Percentiles rank a stretch among this genome's conserved stretches.
These are phyloP conservation scores for Atlantisia rogersi DNA, from an alignment of 2,113 vertebrate genomes.

Conservation along the genomic window DNA sequence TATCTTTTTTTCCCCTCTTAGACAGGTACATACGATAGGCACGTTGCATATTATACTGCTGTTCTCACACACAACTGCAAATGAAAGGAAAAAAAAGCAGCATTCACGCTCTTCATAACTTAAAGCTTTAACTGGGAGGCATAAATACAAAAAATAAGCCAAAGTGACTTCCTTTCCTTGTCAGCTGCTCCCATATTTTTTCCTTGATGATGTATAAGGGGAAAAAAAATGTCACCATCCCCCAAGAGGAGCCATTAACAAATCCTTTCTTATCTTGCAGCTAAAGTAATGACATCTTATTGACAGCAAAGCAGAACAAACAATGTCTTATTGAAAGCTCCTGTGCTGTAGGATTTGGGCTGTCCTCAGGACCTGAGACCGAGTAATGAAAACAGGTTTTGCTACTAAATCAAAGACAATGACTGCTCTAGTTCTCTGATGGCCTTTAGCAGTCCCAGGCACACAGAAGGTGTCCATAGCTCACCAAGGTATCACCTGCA, in stretches of 20 bases:
- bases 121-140: not conserved
- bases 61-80: not conserved
- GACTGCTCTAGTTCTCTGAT: not conserved
- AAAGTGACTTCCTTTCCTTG: not conserved
- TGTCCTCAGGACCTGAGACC: constrained; percentile 15
- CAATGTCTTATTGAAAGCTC: constrained; percentile 46
- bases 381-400: constrained; percentile 36
- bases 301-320: constrained; percentile 38
- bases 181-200: not conserved
- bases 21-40: not conserved
- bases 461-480: not conserved
- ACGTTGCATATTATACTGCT: not conserved
- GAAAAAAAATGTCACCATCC: not conserved
- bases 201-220: not conserved
- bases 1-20: not conserved
- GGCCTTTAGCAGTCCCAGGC: not conserved
- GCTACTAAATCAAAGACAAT: constrained; percentile 14
- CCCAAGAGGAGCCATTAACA: constrained; percentile 35
- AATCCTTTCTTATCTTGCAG: constrained; percentile 39
- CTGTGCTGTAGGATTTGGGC: constrained; percentile 28
- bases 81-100: not conserved
- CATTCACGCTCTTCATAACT: not conserved
- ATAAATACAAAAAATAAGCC: not conserved
- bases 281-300: constrained; percentile 48
- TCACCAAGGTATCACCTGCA: rapidly evolving